Evolutionary conservation across 2,797 vertebrate genomes (phyloP).

Genomic region (Crocodylus rhombifer): DNA sequence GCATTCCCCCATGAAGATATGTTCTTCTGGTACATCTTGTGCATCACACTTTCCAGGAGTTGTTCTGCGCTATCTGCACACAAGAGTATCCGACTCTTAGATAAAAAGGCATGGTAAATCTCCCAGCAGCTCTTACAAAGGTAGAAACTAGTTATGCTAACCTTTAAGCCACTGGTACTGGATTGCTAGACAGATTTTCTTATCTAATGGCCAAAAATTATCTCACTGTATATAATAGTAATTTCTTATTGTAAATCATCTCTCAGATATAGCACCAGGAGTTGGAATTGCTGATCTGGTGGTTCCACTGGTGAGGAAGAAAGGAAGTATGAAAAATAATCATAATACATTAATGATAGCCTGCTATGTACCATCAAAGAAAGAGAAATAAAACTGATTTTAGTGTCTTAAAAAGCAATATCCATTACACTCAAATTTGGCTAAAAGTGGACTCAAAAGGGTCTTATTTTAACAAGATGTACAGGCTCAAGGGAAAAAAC

Average conservation of each 20-base stretch:
- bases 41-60: not conserved
- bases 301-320: slow-evolving; percentile 42
- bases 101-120: slow-evolving; percentile 34
- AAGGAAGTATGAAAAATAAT: slow-evolving; percentile 50
- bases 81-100: not conserved
- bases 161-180: slow-evolving; percentile 24
- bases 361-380: slow-evolving; percentile 42
- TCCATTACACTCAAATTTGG: slow-evolving; percentile 74
- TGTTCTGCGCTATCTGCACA: not conserved
- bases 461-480: slow-evolving; percentile 65
- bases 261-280: not conserved
- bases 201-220: slow-evolving; percentile 43
- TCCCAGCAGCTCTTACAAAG: not conserved
- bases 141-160: slow-evolving; percentile 25
- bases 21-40: slow-evolving; percentile 35
- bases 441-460: slow-evolving; percentile 64
- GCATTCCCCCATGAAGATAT: not conserved
- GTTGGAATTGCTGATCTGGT: slow-evolving; percentile 69
- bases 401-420: slow-evolving; percentile 75
- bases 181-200: slow-evolving; percentile 21
- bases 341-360: slow-evolving; percentile 56
- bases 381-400: slow-evolving; percentile 74
- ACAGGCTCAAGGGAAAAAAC: slow-evolving; percentile 34
- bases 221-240: slow-evolving; percentile 44
- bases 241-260: slow-evolving; percentile 68